phyloP scores from a whole-genome alignment of 2,888 invertebrate species.

The Odontomyia ornata region DNA sequence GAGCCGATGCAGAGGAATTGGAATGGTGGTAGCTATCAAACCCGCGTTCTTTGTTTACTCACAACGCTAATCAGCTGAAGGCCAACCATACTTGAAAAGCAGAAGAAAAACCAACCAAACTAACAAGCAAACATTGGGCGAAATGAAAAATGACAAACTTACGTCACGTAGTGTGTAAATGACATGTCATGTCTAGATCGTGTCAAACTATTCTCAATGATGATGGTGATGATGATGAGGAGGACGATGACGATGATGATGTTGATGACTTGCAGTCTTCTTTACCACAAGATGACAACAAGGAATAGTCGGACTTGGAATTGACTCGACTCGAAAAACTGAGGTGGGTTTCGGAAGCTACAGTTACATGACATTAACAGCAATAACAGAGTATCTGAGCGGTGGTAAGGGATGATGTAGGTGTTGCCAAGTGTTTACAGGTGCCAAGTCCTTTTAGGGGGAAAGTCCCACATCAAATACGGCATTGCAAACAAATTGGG shows the following conservation, averaged over 20 bases:
- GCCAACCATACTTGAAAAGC: background rate
- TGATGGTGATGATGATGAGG: slow-evolving; percentile 27
- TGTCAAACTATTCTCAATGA: slow-evolving; percentile 38
- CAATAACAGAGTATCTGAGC: background rate
- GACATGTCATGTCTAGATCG: slow-evolving; percentile 44
- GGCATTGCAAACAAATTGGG: no score
- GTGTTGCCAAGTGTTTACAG: background rate
- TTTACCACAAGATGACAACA: background rate
- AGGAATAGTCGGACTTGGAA: background rate
- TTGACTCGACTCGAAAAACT: background rate
- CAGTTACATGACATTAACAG: slow-evolving; percentile 22
- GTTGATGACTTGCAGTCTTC: slow-evolving; percentile 43
- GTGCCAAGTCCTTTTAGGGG: background rate
- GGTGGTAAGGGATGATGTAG: background rate
- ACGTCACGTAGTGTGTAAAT: slow-evolving; percentile 45
- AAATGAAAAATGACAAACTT: slow-evolving; percentile 44
- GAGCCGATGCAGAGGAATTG: background rate
- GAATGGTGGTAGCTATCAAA: background rate
- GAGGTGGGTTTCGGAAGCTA: slow-evolving; percentile 19
- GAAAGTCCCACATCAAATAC: no score
- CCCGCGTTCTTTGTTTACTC: slow-evolving; percentile 28
- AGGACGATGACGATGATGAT: slow-evolving; percentile 20
- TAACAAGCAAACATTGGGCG: background rate
- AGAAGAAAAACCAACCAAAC: background rate
- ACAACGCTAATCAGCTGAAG: slow-evolving; percentile 38